Base-by-base conservation (phyloP, 2,888 invertebrate genomes). In the Metellina segmentata region DNA sequence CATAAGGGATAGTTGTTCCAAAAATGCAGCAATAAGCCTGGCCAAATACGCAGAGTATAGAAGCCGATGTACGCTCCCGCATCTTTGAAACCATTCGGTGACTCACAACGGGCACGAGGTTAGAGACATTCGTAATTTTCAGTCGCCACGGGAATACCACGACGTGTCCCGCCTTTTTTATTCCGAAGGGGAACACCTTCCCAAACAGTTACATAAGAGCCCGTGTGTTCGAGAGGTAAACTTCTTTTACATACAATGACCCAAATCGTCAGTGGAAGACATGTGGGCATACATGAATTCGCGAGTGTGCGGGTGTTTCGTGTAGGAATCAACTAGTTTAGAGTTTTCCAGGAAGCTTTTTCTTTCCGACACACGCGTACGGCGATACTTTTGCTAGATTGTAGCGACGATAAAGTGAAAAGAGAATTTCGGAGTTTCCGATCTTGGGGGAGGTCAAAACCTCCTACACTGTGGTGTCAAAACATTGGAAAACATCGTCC, bases 171-270 rank as follows among this genome's bases (percentile, higher is more conserved):
- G 70, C 70, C n/a, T 69, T 69, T 69, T 34, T 34, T n/a, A n/a
- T 34, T 34, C 34, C 4, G 34, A 34, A 34, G 48, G 72, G 72
- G n/a, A 20, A 77, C 52, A 69, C 34, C 34, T 34, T 34, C 34
- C 34, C 69, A 69, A 69, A 69, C 13, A 51, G 77, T 77, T 77
- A 77, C 51, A 52, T 77, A 77, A 77, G 48, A 13, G 11, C 34
- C 11, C 1, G 74, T 34, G 34, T n/a, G n/a, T n/a, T 34, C 75
- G 16, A 16, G 48, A 81, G 82, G 82, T 70, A 49, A 82, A 82
- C 75, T 49, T n/a, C 77, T 85, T 85, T 69, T 77, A 71, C 85
- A 85, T 85, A 86, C 79, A 79, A 79, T 79, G 86, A 86, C 86
- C 86, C 79, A 86, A 78, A 83, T 72, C 69, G 16, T 34, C 6